Evolutionary conservation across 1,140 invertebrate genomes (phyloP), one percentile per base, ranked within the genome.

Genomic region (Drosophila aff.): DNA sequence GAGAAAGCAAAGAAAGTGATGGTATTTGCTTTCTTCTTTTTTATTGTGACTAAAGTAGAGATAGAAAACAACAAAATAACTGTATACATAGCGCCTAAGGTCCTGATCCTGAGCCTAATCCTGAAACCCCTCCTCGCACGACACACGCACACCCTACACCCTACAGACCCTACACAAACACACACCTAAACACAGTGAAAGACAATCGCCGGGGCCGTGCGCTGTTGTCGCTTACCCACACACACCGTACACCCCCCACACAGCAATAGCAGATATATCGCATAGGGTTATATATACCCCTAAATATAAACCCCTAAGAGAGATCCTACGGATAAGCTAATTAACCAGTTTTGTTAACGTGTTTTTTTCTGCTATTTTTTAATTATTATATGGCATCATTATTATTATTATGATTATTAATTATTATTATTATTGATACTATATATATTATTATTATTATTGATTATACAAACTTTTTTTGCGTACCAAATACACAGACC

Each of bases 401-500:
- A 81, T 85, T 28, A 38, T 63, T 57, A 69, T 62, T 36, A 47
- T 47, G 8, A 47, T 47, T 10, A 50, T 50, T 63, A 46, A 60
- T 44, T 47, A 52, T 33, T 68, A 69, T 69, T 62, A 53, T 53
- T 53, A 53, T 53, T 71, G 46, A 72, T 47, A 58, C 59, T 63
- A 62, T 50, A 23, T 62, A 53, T 36, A 46, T 46, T 49, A 61
- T 52, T 44, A 61, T 53, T 66, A 66, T 79, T 64, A 71, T 62
- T 74, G 64, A 69, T 79, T 85, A 86, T 86, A 69, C 64, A 72
- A 72, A 31, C 60, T 83, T 89, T 89, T 81, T 87, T 87, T 83
- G 84, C 65, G 73, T 87, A 87, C 84, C 84, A 87, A 87, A 87
- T 89, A 87, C 73, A 87, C 76, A 79, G 52, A 55, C 73, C 87